Conservation (phyloP, 2,888 invertebrate genomes). For the Campaea margaritaria region DNA sequence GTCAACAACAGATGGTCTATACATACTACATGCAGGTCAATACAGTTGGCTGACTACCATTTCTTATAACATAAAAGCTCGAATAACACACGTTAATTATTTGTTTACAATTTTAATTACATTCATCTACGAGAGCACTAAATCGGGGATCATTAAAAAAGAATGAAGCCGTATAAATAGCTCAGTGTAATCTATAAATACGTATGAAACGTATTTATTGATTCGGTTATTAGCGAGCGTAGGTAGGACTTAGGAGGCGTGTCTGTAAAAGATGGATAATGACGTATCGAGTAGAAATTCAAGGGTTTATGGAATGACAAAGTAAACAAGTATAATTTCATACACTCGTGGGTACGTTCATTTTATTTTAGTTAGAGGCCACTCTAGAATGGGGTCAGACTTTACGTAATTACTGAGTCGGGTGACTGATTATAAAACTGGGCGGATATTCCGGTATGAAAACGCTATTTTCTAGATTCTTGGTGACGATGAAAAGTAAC, state of each 20-base stretch:
- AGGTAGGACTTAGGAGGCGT: too few relatives aligned
- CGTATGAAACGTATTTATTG: constrained; percentile 24
- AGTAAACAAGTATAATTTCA: constrained; percentile 38
- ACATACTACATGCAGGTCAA: constrained; percentile 21
- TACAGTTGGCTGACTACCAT: constrained; percentile 27
- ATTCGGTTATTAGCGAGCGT: constrained; percentile 29
- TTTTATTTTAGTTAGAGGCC: constrained; percentile 52
- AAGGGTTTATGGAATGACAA: constrained; percentile 33
- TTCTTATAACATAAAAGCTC: constrained; percentile 22
- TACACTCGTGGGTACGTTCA: constrained; percentile 34
- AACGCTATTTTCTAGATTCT: constrained; percentile 32
- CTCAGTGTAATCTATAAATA: constrained; percentile 13
- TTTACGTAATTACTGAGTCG: constrained; percentile 47
- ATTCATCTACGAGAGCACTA: constrained; percentile 12
- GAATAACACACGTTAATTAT: constrained; percentile 28
- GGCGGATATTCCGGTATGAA: constrained; percentile 34
- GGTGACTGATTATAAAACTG: constrained; percentile 39
- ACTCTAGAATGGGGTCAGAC: constrained; percentile 49
- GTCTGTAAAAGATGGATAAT: constrained; percentile 29
- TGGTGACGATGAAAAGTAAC: constrained; percentile 22
- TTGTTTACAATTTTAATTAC: constrained; percentile 36
- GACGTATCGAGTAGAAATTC: constrained; percentile 29
- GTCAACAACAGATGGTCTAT: constrained; percentile 17
- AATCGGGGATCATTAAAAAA: constrained; percentile 22
- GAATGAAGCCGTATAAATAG: constrained; percentile 23